These are phyloP conservation scores for Drosophila erecta DNA, from an alignment of 1,140 invertebrate genomes.

Conservation along the genomic window DNA sequence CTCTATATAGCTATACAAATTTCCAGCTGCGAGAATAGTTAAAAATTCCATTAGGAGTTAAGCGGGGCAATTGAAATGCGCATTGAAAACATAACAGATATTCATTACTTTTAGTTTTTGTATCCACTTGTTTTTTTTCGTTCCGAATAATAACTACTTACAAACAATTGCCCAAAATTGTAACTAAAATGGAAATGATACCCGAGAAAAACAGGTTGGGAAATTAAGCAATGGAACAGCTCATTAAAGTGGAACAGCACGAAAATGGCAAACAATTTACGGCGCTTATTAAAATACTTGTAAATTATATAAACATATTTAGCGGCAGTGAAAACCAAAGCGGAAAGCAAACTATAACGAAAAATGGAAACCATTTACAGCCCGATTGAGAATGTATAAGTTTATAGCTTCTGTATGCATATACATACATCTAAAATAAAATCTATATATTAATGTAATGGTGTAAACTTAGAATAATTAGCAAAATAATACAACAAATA, in stretches of 20 bases:
- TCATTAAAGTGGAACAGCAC: conserved; percentile 68
- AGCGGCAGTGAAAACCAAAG: conserved; percentile 17
- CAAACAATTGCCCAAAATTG: conserved; percentile 66
- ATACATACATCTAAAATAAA: conserved; percentile 34
- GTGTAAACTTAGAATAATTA: conserved; percentile 70
- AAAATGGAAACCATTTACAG: conserved; percentile 48
- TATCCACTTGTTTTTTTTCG: conserved; percentile 14
- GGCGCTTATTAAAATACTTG: conserved; percentile 62
- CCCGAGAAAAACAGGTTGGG: conserved; percentile 11
- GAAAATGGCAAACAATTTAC: conserved; percentile 70
- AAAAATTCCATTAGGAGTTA: conserved; percentile 74
- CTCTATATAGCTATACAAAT: conserved; percentile 27
- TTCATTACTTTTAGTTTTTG: conserved; percentile 25
- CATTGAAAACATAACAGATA: conserved; percentile 28
- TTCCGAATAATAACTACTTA: conserved; percentile 58
- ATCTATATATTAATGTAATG: conserved; percentile 63
- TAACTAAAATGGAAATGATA: conserved; percentile 75
- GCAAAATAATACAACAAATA: conserved; percentile 51
- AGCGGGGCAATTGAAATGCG: conserved; percentile 47
- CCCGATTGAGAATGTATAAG: conserved; percentile 63
- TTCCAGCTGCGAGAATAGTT: conserved; percentile 45
- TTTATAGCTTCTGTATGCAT: conserved; percentile 65
- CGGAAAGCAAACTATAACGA: conserved; percentile 4
- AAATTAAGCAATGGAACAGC: conserved; percentile 41
- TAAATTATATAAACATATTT: conserved; percentile 67